Conservation (phyloP, 2,797 vertebrate genomes). For the Eidolon dupreanum region DNA sequence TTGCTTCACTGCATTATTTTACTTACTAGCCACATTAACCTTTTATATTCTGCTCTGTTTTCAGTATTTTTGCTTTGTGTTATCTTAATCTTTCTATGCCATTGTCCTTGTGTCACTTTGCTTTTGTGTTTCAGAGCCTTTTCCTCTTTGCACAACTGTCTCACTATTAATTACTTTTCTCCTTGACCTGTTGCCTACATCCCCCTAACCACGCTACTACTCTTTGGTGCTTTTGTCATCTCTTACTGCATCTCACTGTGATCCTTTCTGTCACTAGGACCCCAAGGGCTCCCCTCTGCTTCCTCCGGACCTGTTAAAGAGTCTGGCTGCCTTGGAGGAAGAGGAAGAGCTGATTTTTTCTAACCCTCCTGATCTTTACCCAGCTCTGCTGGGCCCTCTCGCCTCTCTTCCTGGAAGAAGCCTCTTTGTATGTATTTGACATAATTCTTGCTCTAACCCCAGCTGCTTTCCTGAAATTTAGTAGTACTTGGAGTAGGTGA, state of each 20-base stretch:
- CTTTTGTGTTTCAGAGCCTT: background rate
- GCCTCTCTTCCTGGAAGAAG: conserved; percentile 97
- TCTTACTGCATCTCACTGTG: conserved; percentile 85
- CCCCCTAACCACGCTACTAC: conserved; percentile 39
- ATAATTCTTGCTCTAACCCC: conserved; percentile 83
- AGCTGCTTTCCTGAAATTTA: conserved; percentile 79
- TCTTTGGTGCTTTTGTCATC: conserved; percentile 67
- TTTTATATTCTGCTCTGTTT: background rate
- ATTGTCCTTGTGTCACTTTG: background rate
- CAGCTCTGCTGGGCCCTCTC: conserved; percentile 97
- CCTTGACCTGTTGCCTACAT: background rate
- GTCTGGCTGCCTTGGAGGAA: conserved; percentile 99
- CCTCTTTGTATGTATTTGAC: conserved; percentile 98
- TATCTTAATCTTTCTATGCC: conserved; percentile 44
- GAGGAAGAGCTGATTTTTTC: conserved; percentile 99
- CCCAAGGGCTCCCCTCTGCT: conserved; percentile 99
- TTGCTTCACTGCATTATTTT: background rate
- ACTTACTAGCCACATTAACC: background rate
- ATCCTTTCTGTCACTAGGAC: conserved; percentile 94
- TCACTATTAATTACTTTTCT: background rate
- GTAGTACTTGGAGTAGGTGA: background rate
- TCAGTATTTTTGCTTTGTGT: background rate
- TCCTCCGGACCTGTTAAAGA: conserved; percentile 99
- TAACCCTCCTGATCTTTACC: conserved; percentile 99
- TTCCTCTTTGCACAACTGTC: background rate